Conservation (phyloP, 2,888 invertebrate genomes). For the Rugalucina vietnamica region DNA sequence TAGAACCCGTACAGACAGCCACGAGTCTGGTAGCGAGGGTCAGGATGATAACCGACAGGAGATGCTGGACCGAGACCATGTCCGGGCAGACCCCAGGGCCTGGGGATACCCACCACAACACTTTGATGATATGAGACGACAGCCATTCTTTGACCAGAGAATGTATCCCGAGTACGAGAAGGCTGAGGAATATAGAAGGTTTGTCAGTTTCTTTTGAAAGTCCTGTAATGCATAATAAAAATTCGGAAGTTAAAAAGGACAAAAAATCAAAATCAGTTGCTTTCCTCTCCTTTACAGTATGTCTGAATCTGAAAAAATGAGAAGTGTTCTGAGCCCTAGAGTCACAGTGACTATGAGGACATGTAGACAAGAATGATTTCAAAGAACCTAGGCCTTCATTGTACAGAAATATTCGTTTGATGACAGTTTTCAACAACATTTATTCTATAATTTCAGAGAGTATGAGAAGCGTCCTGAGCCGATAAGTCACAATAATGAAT, state of each 20-base stretch:
- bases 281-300: too few relatives aligned
- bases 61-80: constrained; percentile 67
- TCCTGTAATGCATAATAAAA: too few relatives aligned
- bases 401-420: too few relatives aligned
- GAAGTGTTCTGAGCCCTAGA: too few relatives aligned
- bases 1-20: constrained; percentile 76
- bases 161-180: constrained; percentile 76
- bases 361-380: too few relatives aligned
- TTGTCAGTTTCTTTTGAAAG: too few relatives aligned
- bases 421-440: too few relatives aligned
- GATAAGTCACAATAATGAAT: constrained; percentile 56
- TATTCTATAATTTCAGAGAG: constrained; percentile 23
- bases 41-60: constrained; percentile 76
- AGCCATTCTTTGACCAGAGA: constrained; percentile 74
- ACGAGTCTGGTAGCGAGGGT: constrained; percentile 79
- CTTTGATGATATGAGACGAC: constrained; percentile 76
- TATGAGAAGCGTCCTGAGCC: constrained; percentile 48
- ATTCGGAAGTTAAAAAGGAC: too few relatives aligned
- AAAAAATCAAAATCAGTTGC: too few relatives aligned
- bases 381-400: too few relatives aligned
- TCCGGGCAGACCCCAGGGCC: constrained; percentile 16
- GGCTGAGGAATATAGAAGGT: constrained; percentile 73
- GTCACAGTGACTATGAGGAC: too few relatives aligned
- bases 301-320: too few relatives aligned
- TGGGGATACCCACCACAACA: constrained; percentile 54